phyloP scores from a whole-genome alignment of 2,888 invertebrate species.

The Ormia ochracea region DNA sequence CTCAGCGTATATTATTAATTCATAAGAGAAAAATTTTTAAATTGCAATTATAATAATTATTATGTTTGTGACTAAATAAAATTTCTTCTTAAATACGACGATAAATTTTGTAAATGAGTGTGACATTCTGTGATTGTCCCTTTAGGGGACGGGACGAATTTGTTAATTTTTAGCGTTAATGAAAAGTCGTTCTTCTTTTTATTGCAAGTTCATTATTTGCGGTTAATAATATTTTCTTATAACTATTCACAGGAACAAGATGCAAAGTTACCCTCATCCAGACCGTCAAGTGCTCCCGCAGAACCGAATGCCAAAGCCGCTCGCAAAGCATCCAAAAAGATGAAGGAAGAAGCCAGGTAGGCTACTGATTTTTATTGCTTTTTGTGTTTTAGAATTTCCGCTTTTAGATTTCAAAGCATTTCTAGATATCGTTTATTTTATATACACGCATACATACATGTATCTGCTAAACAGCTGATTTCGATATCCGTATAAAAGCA shows the following conservation, averaged over 20 bases:
- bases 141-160: not conserved
- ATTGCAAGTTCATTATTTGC: not conserved
- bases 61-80: slow-evolving; percentile 28
- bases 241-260: slow-evolving; percentile 72
- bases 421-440: no score
- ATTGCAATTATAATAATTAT: not conserved
- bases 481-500: not conserved
- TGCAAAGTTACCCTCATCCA: slow-evolving; percentile 71
- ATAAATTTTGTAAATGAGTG: not conserved
- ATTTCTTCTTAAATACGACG: not conserved
- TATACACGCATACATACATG: not conserved
- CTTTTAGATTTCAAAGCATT: no score
- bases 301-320: slow-evolving; percentile 76
- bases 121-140: not conserved
- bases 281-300: slow-evolving; percentile 76
- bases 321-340: slow-evolving; percentile 75
- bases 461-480: not conserved
- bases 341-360: slow-evolving; percentile 76
- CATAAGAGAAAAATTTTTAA: not conserved
- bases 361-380: slow-evolving; percentile 17
- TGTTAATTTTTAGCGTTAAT: not conserved
- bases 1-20: not conserved
- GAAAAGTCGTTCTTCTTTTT: slow-evolving; percentile 20
- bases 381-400: no score
- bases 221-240: not conserved